Evolutionary conservation across 2,797 vertebrate genomes (phyloP).

Genomic region (Danio jaintianensis): DNA sequence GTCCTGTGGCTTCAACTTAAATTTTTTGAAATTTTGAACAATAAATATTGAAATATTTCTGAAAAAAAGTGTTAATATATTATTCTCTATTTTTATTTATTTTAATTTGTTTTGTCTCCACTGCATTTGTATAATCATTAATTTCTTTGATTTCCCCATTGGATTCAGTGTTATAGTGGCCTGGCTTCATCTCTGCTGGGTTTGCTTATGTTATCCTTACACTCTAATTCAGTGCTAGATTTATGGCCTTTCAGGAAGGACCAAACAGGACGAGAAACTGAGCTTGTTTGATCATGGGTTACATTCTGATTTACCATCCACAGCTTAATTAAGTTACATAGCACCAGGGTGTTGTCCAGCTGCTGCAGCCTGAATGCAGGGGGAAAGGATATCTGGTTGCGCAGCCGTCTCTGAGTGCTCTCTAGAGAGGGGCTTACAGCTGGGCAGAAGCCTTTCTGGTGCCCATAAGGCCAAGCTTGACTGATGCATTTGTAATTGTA

Average conservation of each 20-base stretch:
- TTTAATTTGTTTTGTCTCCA: too few relatives aligned
- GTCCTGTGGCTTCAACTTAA: too few relatives aligned
- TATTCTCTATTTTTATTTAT: too few relatives aligned
- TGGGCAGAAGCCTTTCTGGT: conserved; percentile 41
- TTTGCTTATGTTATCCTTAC: conserved; percentile 74
- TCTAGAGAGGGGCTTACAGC: conserved; percentile 53
- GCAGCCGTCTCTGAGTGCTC: conserved; percentile 58
- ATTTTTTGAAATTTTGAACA: too few relatives aligned
- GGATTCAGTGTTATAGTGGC: conserved; percentile 40
- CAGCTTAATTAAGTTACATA: conserved; percentile 82
- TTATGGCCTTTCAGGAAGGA: conserved; percentile 73
- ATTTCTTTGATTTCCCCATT: too few relatives aligned
- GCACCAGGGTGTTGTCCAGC: conserved; percentile 72
- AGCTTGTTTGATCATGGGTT: conserved; percentile 80
- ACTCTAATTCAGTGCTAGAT: conserved; percentile 66
- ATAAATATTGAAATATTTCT: too few relatives aligned
- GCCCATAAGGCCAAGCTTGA: conserved; percentile 65
- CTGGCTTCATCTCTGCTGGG: conserved; percentile 69
- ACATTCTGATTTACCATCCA: conserved; percentile 82
- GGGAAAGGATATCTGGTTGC: conserved; percentile 53
- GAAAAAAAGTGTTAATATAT: too few relatives aligned
- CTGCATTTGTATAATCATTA: too few relatives aligned
- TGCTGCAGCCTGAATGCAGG: conserved; percentile 39
- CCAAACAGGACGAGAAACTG: conserved; percentile 68
- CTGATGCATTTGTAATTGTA: conserved; percentile 70